Conservation (phyloP, 2,113 vertebrate genomes). For the Ondatra zibethicus region DNA sequence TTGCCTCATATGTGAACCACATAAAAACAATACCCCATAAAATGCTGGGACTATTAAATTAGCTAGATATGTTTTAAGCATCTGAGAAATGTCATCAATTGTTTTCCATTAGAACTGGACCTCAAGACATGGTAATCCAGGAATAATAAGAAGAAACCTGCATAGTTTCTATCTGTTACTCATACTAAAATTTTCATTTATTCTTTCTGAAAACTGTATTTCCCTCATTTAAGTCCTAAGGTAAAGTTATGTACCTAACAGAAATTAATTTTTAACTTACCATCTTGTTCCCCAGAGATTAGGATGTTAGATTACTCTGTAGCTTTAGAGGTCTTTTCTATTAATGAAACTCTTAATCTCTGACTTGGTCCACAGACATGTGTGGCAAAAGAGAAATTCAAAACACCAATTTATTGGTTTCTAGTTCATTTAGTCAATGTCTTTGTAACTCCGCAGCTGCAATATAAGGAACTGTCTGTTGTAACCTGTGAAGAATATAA, state of each 20-base stretch:
- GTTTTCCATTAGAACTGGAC: neutral
- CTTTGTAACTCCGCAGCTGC: neutral
- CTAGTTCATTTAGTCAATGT: conserved; percentile 46
- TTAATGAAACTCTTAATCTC: neutral
- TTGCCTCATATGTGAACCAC: neutral
- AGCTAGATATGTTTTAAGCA: conserved; percentile 12
- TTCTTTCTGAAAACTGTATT: neutral
- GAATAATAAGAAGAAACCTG: neutral
- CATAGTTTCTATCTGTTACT: neutral
- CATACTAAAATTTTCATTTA: neutral
- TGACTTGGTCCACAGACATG: neutral
- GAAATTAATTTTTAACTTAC: conserved; percentile 17
- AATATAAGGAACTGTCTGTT: conserved; percentile 14
- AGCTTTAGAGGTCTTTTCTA: neutral
- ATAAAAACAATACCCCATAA: neutral
- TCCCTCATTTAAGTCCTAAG: neutral
- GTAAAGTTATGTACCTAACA: neutral
- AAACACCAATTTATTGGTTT: conserved; percentile 8
- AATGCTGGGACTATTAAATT: neutral
- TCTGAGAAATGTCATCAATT: neutral
- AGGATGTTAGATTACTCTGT: neutral
- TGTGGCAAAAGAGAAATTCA: conserved; percentile 23
- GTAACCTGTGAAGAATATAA: conserved; percentile 63
- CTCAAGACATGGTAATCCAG: too few species aligned
- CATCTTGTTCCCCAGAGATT: neutral